Evolutionary conservation across 2,113 vertebrate genomes (phyloP).

Genomic region (Rana temporaria): DNA sequence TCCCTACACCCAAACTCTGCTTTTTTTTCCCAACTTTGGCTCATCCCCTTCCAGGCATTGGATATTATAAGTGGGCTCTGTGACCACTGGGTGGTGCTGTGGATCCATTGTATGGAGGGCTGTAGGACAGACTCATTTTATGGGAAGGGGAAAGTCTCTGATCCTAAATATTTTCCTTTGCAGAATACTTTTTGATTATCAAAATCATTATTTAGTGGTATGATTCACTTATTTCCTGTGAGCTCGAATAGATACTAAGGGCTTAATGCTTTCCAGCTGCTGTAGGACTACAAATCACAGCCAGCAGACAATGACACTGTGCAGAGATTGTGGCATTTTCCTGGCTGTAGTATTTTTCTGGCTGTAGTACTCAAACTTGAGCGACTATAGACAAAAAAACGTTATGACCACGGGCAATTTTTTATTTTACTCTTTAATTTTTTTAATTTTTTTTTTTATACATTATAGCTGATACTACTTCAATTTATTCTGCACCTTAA

Average conservation of each 20-base stretch:
- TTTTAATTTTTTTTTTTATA: too few species aligned
- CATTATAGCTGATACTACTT: too few species aligned
- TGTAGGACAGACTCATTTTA: neutral
- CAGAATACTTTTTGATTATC: neutral
- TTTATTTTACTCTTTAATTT: too few species aligned
- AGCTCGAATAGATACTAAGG: neutral
- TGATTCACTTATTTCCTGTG: neutral
- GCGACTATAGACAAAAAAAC: too few species aligned
- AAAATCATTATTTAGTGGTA: neutral
- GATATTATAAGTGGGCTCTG: neutral
- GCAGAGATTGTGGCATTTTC: neutral
- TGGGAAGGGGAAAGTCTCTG: slow-evolving; percentile 5
- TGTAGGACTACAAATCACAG: neutral
- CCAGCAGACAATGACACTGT: neutral
- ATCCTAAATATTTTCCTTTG: neutral
- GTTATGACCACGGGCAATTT: too few species aligned
- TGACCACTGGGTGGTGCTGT: slow-evolving; percentile 39
- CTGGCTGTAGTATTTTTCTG: neutral
- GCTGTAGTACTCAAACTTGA: too few species aligned
- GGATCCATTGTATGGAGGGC: slow-evolving; percentile 16
- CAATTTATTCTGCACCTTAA: too few species aligned
- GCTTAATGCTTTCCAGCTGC: neutral
- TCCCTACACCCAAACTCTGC: slow-evolving; percentile 58
- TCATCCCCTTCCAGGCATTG: slow-evolving; percentile 26
- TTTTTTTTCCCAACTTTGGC: slow-evolving; percentile 13